Percentiles rank a stretch among this genome's conserved stretches.
These are phyloP conservation scores for Myanophis thanlyinensis DNA, from an alignment of 2,113 vertebrate genomes.

Conservation along the genomic window DNA sequence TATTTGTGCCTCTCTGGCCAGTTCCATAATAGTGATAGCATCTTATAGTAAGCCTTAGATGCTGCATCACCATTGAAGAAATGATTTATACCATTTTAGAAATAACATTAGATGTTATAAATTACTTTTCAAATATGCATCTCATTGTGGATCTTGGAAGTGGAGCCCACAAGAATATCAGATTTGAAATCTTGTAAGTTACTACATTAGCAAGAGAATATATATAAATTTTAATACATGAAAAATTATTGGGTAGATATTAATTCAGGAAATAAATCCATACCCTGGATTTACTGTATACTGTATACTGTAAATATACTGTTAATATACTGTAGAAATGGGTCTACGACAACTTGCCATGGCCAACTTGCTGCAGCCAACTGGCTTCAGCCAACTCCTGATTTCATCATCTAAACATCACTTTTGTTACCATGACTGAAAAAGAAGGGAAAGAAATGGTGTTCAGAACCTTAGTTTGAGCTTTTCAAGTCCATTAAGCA, in stretches of 20 bases:
- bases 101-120: neutral
- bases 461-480: neutral
- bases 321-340: neutral
- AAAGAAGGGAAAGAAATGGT: too few species aligned
- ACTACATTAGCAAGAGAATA: neutral
- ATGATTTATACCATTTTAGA: neutral
- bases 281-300: too few species aligned
- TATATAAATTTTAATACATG: neutral
- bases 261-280: neutral
- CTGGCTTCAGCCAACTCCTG: too few species aligned
- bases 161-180: neutral
- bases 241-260: neutral
- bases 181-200: neutral
- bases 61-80: neutral
- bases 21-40: neutral
- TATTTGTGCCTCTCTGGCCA: neutral
- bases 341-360: neutral
- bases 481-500: neutral
- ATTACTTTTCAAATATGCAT: neutral
- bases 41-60: neutral
- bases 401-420: too few species aligned
- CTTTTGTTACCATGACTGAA: too few species aligned
- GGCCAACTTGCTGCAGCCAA: too few species aligned
- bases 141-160: neutral
- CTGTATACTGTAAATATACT: too few species aligned